Conservation (phyloP, 1,140 invertebrate genomes). For the Metaphire vulgaris region DNA sequence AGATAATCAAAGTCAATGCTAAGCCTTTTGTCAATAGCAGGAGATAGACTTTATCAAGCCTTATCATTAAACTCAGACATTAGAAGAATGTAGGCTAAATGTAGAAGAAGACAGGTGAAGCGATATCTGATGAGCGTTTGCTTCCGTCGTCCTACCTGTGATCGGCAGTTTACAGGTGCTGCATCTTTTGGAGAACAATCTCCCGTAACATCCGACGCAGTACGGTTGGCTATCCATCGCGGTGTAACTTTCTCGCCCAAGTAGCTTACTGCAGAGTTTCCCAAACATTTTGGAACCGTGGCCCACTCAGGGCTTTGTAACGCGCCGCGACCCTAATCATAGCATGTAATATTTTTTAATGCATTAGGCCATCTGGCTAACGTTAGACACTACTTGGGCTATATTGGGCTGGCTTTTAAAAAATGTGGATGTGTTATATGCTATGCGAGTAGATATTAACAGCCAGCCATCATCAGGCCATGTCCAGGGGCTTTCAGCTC, state of each 20-base stretch:
- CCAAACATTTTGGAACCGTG: too few species aligned
- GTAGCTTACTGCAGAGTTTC: neutral
- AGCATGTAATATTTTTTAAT: too few species aligned
- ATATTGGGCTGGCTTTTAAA: neutral
- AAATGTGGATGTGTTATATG: neutral
- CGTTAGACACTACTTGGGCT: too few species aligned
- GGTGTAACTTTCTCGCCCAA: neutral
- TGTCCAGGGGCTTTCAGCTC: neutral
- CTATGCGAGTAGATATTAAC: neutral
- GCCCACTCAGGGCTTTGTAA: too few species aligned
- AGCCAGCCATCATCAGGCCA: neutral
- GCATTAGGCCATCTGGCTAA: too few species aligned
- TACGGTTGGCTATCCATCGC: constrained; percentile 2
- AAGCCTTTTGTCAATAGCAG: neutral
- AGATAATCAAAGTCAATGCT: neutral
- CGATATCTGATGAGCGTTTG: neutral
- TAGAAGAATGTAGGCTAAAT: neutral
- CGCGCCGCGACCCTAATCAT: too few species aligned
- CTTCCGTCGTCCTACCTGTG: neutral
- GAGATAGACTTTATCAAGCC: neutral
- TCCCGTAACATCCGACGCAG: constrained; percentile 4
- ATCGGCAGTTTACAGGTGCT: neutral
- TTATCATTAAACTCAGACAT: neutral
- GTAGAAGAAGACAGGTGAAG: neutral
- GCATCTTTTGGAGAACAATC: neutral